A percentile compares a stretch with the other conserved stretches of the same genome.
Conservation (phyloP, 1,140 invertebrate species). For the Phocides pigmalion region DNA sequence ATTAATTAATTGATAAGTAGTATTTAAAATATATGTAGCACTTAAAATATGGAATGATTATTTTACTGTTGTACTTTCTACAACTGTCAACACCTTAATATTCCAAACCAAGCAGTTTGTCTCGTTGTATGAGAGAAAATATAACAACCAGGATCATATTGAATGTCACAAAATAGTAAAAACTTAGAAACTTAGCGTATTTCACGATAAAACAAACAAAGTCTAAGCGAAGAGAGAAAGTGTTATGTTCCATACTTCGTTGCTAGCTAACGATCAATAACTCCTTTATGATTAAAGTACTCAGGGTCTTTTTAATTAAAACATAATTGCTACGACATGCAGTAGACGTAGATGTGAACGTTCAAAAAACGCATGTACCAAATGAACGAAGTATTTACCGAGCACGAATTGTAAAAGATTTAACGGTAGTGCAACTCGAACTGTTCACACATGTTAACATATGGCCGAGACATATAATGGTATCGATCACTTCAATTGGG, state of each 20-base stretch:
- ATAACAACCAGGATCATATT: no score
- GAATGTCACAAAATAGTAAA: no score
- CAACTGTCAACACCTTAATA: no score
- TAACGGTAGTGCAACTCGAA: constrained; percentile 74
- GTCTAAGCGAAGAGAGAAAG: constrained; percentile 13
- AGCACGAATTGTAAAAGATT: constrained; percentile 30
- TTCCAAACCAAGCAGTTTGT: no score
- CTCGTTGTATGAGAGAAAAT: no score
- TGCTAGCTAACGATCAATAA: constrained; percentile 15
- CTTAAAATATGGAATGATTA: no score
- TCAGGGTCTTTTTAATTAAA: constrained; percentile 2
- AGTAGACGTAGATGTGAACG: neutral
- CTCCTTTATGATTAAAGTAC: no score
- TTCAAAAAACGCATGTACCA: neutral
- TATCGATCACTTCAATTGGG: constrained; percentile 67
- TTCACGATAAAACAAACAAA: neutral
- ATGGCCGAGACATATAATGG: constrained; percentile 59
- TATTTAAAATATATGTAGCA: no score
- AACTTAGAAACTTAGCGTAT: neutral
- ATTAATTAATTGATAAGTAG: no score
- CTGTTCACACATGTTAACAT: constrained; percentile 76
- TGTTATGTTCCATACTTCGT: constrained; percentile 3
- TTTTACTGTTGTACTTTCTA: no score
- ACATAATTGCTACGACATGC: neutral
- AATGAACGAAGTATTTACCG: neutral